Evolutionary conservation across 30 jellyfish, hydroid and myxozoan genomes (phyloP).

Genomic region (Morbakka virulenta): DNA sequence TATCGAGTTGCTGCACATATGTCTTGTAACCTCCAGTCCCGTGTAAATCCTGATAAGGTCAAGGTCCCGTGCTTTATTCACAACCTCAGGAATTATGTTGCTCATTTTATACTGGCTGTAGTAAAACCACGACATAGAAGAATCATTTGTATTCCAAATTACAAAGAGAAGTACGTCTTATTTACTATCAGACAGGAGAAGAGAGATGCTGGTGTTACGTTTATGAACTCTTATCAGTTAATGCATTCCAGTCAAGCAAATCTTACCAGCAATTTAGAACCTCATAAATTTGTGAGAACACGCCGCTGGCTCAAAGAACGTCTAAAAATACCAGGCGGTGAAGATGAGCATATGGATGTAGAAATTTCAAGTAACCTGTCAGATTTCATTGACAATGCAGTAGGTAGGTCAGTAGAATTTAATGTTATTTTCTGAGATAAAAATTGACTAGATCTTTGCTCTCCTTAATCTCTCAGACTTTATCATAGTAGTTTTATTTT

Average conservation of each 20-base stretch:
- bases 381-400: no score
- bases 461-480: no score
- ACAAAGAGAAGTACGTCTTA: constrained; percentile 29
- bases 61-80: constrained; percentile 55
- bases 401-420: no score
- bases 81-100: constrained; percentile 48
- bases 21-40: constrained; percentile 38
- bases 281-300: no score
- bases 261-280: constrained; percentile 20
- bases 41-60: constrained; percentile 16
- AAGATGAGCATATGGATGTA: no score
- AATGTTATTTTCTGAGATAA: no score
- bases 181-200: no score
- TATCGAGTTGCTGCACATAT: constrained; percentile 53
- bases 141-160: constrained; percentile 6
- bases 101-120: constrained; percentile 39
- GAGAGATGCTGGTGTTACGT: constrained; percentile 36
- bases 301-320: no score
- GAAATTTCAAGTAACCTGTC: no score
- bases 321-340: no score
- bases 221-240: constrained; percentile 21
- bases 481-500: no score
- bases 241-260: constrained; percentile 36
- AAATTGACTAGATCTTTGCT: no score
- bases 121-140: constrained; percentile 23